These are phyloP conservation scores for Fringilla coelebs DNA, from an alignment of 2,797 vertebrate species.

Conservation along the genomic window DNA sequence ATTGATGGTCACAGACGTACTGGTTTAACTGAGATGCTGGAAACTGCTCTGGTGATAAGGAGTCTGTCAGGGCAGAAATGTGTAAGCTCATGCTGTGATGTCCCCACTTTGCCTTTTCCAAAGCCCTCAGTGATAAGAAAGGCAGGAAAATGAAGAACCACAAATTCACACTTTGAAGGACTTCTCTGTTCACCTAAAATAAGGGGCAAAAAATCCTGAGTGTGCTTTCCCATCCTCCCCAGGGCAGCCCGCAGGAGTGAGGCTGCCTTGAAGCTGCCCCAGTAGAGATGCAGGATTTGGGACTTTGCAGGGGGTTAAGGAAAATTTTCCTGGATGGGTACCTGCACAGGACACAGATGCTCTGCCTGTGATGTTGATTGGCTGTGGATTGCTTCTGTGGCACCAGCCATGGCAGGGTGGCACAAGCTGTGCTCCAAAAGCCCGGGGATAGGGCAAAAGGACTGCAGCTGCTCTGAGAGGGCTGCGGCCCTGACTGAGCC, in stretches of 20 bases:
- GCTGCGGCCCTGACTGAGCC: neutral
- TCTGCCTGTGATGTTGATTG: fast-evolving
- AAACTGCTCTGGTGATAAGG: neutral
- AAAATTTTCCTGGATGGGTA: neutral
- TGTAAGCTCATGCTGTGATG: neutral
- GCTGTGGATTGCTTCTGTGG: neutral
- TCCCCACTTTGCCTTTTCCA: neutral
- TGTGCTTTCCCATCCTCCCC: neutral
- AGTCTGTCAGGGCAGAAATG: neutral
- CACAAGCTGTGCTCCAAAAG: neutral
- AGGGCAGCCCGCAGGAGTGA: neutral
- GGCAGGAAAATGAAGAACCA: neutral
- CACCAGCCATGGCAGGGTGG: fast-evolving
- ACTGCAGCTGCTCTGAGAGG: neutral
- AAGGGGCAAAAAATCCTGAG: neutral
- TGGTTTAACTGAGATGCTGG: neutral
- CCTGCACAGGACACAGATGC: fast-evolving
- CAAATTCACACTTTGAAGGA: neutral
- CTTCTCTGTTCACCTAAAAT: neutral
- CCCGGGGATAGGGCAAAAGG: neutral
- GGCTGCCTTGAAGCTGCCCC: neutral
- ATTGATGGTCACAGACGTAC: neutral
- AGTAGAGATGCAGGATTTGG: neutral
- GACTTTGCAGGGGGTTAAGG: neutral
- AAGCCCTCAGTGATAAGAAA: neutral